Conservation (phyloP, 1,140 invertebrate genomes). For the Adoxophyes honmai region DNA sequence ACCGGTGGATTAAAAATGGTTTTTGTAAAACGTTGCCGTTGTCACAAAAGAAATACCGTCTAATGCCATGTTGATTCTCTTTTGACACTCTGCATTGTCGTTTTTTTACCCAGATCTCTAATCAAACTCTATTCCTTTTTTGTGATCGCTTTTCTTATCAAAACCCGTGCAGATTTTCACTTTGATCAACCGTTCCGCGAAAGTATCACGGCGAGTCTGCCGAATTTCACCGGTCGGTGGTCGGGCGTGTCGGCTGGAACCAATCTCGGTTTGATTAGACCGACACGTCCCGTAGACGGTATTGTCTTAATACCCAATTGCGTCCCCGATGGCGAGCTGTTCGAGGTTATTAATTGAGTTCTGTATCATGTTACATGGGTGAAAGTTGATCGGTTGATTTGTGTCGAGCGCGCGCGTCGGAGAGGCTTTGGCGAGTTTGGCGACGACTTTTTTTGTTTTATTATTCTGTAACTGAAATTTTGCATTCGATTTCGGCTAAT, state of each 20-base stretch:
- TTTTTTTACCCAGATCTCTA: too few relatives aligned
- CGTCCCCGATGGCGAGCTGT: background rate
- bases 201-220: slow-evolving; percentile 5
- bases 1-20: too few relatives aligned
- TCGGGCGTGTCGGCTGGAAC: slow-evolving; percentile 3
- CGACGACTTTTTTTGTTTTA: too few relatives aligned
- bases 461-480: too few relatives aligned
- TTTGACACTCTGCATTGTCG: too few relatives aligned
- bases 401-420: too few relatives aligned
- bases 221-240: slow-evolving; percentile 8
- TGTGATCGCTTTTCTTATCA: background rate
- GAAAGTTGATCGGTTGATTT: background rate
- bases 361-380: background rate
- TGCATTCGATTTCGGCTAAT: too few relatives aligned
- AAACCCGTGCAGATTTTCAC: slow-evolving; percentile 6
- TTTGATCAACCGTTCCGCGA: slow-evolving; percentile 3
- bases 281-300: background rate
- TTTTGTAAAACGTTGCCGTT: too few relatives aligned
- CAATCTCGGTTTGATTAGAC: slow-evolving; percentile 9
- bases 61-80: too few relatives aligned
- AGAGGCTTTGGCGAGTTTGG: too few relatives aligned
- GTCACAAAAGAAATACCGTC: too few relatives aligned
- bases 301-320: slow-evolving; percentile 1
- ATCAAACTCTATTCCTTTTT: background rate
- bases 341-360: background rate